phyloP scores from a whole-genome alignment of 2,888 invertebrate genomes.

The Sarcophaga subvicina region DNA sequence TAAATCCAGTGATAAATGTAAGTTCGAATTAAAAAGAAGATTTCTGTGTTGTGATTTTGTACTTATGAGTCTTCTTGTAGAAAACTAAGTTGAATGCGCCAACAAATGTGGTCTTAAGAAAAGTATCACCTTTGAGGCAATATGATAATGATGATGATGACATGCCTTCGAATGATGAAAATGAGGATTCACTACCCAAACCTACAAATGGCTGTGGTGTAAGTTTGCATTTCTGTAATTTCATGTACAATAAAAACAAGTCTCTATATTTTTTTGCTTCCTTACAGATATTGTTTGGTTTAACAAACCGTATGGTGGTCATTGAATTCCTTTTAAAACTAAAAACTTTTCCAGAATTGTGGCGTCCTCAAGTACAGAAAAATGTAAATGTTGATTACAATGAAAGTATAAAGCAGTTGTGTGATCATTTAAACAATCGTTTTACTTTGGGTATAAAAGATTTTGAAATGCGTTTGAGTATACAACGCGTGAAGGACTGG shows the following conservation, averaged over 20 bases:
- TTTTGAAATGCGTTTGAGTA: conserved; percentile 50
- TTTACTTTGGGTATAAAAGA: conserved; percentile 50
- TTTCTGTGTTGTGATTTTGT: neutral
- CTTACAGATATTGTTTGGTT: conserved; percentile 57
- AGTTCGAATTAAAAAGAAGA: neutral
- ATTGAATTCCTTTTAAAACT: conserved; percentile 57
- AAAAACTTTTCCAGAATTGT: conserved; percentile 54
- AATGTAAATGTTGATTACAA: neutral
- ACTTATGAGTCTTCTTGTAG: neutral
- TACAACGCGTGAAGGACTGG: conserved; percentile 61
- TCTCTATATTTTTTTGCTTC: conserved; percentile 9
- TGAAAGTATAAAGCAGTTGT: conserved; percentile 43
- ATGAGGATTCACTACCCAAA: conserved; percentile 50
- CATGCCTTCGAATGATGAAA: conserved; percentile 50
- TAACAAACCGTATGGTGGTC: conserved; percentile 56
- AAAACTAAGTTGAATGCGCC: neutral
- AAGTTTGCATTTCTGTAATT: conserved; percentile 12
- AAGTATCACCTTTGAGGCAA: neutral
- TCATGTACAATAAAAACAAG: neutral
- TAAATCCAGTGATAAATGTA: conserved; percentile 20
- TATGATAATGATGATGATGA: conserved; percentile 5
- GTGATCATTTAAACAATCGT: conserved; percentile 52
- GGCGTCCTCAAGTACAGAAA: conserved; percentile 29
- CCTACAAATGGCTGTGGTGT: conserved; percentile 57
- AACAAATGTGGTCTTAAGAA: neutral